Evolutionary conservation across 2,888 invertebrate species (phyloP).

Genomic region (Agrilus mali): DNA sequence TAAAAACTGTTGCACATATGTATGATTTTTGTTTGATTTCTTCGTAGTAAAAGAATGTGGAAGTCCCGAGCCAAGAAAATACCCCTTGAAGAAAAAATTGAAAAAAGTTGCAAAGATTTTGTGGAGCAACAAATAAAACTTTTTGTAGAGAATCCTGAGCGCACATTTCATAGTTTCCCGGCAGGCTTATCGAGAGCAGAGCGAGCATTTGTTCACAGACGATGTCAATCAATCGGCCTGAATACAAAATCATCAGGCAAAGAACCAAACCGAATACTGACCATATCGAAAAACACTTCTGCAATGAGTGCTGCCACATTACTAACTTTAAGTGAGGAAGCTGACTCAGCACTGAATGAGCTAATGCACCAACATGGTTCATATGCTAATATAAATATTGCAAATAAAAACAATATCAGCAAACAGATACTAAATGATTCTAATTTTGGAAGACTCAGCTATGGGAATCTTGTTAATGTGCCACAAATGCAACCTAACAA

Average conservation of each 20-base stretch:
- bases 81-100: too few relatives aligned
- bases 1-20: too few relatives aligned
- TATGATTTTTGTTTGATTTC: too few relatives aligned
- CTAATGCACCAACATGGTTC: conserved; percentile 1
- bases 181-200: conserved; percentile 64
- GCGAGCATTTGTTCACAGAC: conserved; percentile 66
- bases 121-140: too few relatives aligned
- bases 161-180: conserved; percentile 40
- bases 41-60: too few relatives aligned
- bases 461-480: conserved; percentile 7
- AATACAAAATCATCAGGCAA: conserved; percentile 75
- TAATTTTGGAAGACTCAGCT: conserved; percentile 8
- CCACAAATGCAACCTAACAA: conserved; percentile 40
- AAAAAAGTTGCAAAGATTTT: too few relatives aligned
- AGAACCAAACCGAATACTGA: conserved; percentile 27
- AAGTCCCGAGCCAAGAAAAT: too few relatives aligned
- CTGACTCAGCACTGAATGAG: conserved; percentile 3
- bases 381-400: neutral
- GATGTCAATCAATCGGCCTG: conserved; percentile 53
- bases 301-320: neutral
- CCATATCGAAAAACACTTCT: conserved; percentile 11
- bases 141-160: neutral
- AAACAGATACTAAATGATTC: conserved; percentile 2
- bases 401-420: neutral
- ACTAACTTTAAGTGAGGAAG: conserved; percentile 2